Percentiles rank a stretch among this genome's conserved stretches.
Conservation (phyloP, 2,113 vertebrate genomes). For the Epinephelus moara region DNA sequence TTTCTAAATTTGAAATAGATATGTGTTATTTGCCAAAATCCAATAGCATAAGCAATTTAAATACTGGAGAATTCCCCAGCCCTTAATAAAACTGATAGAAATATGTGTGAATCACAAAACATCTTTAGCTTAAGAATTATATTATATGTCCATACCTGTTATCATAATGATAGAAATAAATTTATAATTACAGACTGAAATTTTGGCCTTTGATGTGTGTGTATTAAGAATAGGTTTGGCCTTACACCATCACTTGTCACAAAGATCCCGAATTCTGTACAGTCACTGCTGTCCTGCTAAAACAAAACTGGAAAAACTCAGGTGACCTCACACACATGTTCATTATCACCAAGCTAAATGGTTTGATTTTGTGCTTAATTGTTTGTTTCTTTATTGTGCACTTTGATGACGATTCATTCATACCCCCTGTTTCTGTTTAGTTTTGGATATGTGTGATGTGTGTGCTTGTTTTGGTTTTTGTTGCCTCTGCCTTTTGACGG, state of each 20-base stretch:
- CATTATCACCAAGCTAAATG: not conserved
- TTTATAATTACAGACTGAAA: not conserved
- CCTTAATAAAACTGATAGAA: not conserved
- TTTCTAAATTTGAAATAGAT: not conserved
- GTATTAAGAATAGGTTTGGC: not conserved
- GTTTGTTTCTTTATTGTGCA: not conserved
- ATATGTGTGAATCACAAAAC: not conserved
- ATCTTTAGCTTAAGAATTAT: not conserved
- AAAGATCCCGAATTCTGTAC: not conserved
- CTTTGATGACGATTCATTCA: slow-evolving; percentile 27
- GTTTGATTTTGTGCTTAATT: not conserved
- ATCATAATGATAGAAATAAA: not conserved
- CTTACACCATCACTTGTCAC: not conserved
- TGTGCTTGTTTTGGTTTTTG: slow-evolving; percentile 56
- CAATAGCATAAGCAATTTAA: not conserved
- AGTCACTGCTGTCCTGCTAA: not conserved
- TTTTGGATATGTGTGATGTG: slow-evolving; percentile 59
- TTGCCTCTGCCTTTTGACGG: slow-evolving; percentile 57
- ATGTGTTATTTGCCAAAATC: not conserved
- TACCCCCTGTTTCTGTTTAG: slow-evolving; percentile 19
- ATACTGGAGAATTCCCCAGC: not conserved
- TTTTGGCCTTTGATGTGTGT: not conserved
- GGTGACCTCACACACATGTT: not conserved
- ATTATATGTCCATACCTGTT: not conserved
- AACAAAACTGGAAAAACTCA: slow-evolving; percentile 8